Base-by-base conservation (phyloP, 2,797 vertebrate species). In the Scomberomorus guttatus region DNA sequence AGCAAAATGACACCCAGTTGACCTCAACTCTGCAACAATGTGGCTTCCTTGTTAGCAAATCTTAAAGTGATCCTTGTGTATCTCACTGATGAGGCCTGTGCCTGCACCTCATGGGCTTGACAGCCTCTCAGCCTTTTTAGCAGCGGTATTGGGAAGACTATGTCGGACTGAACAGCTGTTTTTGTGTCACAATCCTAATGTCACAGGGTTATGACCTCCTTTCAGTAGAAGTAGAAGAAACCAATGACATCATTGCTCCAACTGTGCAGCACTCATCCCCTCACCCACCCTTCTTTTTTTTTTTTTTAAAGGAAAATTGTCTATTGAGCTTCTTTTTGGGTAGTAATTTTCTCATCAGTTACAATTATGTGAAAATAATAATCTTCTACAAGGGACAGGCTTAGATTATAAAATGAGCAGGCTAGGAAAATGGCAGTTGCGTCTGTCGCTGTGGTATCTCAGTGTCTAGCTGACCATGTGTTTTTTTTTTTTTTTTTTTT, bases 241-340 rank as follows among this genome's bases (percentile, higher is more conserved):
- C 79, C 84, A 77, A 81, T 95, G 92, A 93, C 90, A 92, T 93
- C 91, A 95, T 87, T 85, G 73, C 86, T 87, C 82, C 82, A 72
- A 77, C 78, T 77, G 34, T 66, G 70, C 77, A 8, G 56, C 80
- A 14, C 69, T 79, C 51, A 25, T 52, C 83, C 79, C 82, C 64
- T 83, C 81, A 84, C 69, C 50, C 75, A 72, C 74, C 70, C 64
- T 52, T 77, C 29, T 34, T 59, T 64, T 44, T 59, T n/a, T 34
- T 59, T 64, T 44, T 59, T 20, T 55, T 32, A 27, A 73, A 89
- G 69, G 74, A 78, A 86, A 79, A 72, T 60, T 55, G 34, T 67
- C 78, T 27, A 52, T 67, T 72, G 20, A 80, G 70, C 55, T 52
- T 67, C 34, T 64, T 83, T 75, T 68, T 68, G 29, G 55, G 57